Conservation (phyloP, 1,140 invertebrate genomes). For the Episyrphus balteatus region DNA sequence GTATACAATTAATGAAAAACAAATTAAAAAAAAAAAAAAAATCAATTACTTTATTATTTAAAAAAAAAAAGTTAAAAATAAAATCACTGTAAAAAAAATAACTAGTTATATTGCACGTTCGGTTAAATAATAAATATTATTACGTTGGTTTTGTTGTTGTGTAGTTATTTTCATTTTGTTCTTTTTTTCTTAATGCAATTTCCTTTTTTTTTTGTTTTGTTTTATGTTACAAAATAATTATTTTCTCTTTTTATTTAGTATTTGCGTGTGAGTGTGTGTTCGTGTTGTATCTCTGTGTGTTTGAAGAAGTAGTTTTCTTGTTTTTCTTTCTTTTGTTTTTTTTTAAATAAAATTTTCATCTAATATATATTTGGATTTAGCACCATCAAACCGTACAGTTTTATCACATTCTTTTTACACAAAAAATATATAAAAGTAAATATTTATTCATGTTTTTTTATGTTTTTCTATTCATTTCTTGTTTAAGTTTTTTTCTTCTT, state of each 20-base stretch:
- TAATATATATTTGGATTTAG: slow-evolving; percentile 32
- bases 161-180: not conserved
- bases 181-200: no score
- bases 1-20: not conserved
- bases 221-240: no score
- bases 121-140: slow-evolving; percentile 5
- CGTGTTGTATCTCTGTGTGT: not conserved
- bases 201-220: no score
- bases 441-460: slow-evolving; percentile 5
- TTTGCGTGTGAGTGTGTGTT: no score
- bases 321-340: slow-evolving; percentile 3
- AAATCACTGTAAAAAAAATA: slow-evolving; percentile 40
- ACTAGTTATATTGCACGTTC: slow-evolving; percentile 50
- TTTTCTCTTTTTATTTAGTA: no score
- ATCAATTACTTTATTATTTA: not conserved
- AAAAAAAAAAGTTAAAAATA: not conserved
- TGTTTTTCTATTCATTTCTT: slow-evolving; percentile 1
- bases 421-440: slow-evolving; percentile 12
- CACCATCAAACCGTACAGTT: slow-evolving; percentile 17
- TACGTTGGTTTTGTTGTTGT: not conserved
- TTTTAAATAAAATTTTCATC: slow-evolving; percentile 6
- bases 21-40: not conserved
- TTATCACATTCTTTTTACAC: slow-evolving; percentile 22
- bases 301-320: not conserved
- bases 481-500: slow-evolving; percentile 1